These are phyloP conservation scores for Anticlea derivata DNA, from an alignment of 2,888 invertebrate genomes.

Conservation along the genomic window DNA sequence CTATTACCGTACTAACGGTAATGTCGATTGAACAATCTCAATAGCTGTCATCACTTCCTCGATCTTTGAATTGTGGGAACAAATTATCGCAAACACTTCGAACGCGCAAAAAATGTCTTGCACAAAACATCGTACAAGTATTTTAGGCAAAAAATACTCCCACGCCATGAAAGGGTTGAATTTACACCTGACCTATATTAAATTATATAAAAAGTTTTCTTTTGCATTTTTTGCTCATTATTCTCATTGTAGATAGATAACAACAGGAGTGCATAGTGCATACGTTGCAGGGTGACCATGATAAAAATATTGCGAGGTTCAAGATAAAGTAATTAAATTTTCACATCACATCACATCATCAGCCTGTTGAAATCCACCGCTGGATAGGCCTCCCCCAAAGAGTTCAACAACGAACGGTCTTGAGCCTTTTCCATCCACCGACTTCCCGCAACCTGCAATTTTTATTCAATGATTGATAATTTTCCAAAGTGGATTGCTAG, in stretches of 20 bases:
- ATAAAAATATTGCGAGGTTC: slow-evolving; percentile 12
- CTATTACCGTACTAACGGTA: slow-evolving; percentile 50
- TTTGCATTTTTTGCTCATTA: slow-evolving; percentile 74
- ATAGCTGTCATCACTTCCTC: slow-evolving; percentile 79
- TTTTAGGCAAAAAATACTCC: slow-evolving; percentile 69
- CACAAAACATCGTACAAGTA: slow-evolving; percentile 61
- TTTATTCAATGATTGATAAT: too few species aligned
- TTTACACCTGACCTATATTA: slow-evolving; percentile 83
- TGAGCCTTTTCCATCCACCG: too few species aligned
- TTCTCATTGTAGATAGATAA: slow-evolving; percentile 59
- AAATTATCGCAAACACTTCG: slow-evolving; percentile 82
- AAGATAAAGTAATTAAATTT: too few species aligned
- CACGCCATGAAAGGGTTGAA: slow-evolving; percentile 81
- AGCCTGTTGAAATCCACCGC: too few species aligned
- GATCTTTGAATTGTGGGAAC: slow-evolving; percentile 76
- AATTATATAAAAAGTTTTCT: slow-evolving; percentile 69
- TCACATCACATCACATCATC: too few species aligned
- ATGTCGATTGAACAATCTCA: slow-evolving; percentile 60
- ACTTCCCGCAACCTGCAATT: too few species aligned
- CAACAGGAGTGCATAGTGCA: slow-evolving; percentile 58
- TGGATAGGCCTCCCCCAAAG: too few species aligned
- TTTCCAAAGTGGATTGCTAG: too few species aligned
- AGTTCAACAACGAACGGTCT: too few species aligned
- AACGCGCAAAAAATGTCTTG: slow-evolving; percentile 66
- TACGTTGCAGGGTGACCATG: slow-evolving; percentile 55